Percentiles rank a stretch among this genome's conserved stretches.
Conservation (phyloP, 2,113 vertebrate genomes). For the Porphyrio hochstetteri region DNA sequence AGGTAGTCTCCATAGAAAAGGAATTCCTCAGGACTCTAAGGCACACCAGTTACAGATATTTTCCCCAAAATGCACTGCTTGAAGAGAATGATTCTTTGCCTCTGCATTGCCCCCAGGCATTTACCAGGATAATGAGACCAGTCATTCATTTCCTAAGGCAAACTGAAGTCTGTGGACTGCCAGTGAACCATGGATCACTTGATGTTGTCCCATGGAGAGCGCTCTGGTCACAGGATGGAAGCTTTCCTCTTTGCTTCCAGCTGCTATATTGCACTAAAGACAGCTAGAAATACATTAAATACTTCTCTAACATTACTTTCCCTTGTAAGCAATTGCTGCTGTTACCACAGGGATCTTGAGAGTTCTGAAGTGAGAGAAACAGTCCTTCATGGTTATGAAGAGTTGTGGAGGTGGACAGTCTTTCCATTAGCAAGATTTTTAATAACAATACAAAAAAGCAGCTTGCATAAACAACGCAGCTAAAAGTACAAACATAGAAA, state of each 20-base stretch:
- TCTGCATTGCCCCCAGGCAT: not conserved
- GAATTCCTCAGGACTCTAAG: not conserved
- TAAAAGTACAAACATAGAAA: not conserved
- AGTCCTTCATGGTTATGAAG: not conserved
- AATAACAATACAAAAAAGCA: not conserved
- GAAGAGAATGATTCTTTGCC: not conserved
- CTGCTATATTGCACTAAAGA: not conserved
- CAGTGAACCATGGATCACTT: not conserved
- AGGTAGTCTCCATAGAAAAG: not conserved
- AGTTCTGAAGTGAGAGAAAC: not conserved
- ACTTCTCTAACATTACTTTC: not conserved
- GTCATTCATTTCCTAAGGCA: conserved; percentile 9
- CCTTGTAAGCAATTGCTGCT: not conserved
- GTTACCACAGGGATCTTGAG: not conserved
- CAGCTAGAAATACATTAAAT: not conserved
- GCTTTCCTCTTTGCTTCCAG: not conserved
- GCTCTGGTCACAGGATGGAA: not conserved
- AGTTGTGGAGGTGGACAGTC: not conserved
- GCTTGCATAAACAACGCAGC: not conserved
- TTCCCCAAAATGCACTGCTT: not conserved
- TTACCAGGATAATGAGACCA: conserved; percentile 5
- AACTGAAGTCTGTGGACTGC: not conserved
- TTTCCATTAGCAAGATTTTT: not conserved
- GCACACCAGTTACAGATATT: not conserved
- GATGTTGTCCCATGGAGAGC: not conserved